Percentiles rank a stretch among this genome's conserved stretches.
These are phyloP conservation scores for Holothuria glaberrima DNA, from an alignment of 35 echinoderm and acorn worm genomes.

Conservation along the genomic window DNA sequence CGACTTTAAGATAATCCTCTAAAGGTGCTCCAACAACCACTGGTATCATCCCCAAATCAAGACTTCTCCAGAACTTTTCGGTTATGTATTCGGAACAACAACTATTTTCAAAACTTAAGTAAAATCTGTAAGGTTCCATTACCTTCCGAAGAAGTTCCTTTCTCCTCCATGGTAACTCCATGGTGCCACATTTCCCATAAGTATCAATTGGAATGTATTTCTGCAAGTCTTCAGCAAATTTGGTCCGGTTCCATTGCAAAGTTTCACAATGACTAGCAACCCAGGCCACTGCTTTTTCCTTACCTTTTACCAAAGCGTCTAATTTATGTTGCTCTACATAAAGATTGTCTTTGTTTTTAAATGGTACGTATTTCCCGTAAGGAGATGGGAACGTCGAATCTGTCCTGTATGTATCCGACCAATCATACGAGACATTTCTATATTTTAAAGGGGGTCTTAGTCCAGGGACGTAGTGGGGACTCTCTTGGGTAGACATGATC, in stretches of 20 bases:
- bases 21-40: slow-evolving; percentile 49
- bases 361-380: slow-evolving; percentile 30
- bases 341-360: not conserved
- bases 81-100: slow-evolving; percentile 49
- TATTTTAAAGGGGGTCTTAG: slow-evolving; percentile 11
- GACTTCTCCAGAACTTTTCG: slow-evolving; percentile 54
- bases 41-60: slow-evolving; percentile 54
- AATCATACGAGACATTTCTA: slow-evolving; percentile 34
- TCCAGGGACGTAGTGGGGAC: slow-evolving; percentile 16
- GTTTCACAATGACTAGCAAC: slow-evolving; percentile 53
- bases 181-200: slow-evolving; percentile 43
- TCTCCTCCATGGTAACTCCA: slow-evolving; percentile 33
- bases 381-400: slow-evolving; percentile 34
- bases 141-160: slow-evolving; percentile 20
- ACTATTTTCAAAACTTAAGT: slow-evolving; percentile 56
- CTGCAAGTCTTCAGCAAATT: slow-evolving; percentile 34
- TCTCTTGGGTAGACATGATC: slow-evolving; percentile 53
- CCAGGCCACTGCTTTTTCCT: slow-evolving; percentile 36
- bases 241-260: slow-evolving; percentile 32
- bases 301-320: slow-evolving; percentile 24
- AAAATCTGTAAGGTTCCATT: slow-evolving; percentile 49
- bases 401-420: slow-evolving; percentile 46
- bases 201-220: slow-evolving; percentile 46
- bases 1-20: slow-evolving; percentile 20
- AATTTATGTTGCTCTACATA: not conserved